phyloP scores from a whole-genome alignment of 2,888 invertebrate species.

The Netelia inedita region DNA sequence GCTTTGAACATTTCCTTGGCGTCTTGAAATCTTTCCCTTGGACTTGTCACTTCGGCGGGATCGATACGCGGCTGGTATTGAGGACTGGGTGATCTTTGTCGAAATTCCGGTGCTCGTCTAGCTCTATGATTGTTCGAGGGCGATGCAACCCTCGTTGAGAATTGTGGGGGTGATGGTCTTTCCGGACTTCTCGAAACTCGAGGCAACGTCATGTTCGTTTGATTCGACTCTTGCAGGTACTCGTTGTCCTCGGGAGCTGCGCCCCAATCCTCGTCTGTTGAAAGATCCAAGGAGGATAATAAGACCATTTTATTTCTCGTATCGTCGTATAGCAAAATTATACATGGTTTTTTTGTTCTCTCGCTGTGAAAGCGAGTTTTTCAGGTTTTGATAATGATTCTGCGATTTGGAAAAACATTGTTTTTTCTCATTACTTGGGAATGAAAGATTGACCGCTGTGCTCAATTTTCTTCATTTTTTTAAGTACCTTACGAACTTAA shows the following conservation, averaged over 20 bases:
- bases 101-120: constrained; percentile 86
- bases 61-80: constrained; percentile 84
- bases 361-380: too few relatives aligned
- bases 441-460: too few relatives aligned
- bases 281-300: constrained; percentile 54
- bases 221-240: constrained; percentile 78
- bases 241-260: constrained; percentile 80
- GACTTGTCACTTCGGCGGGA: constrained; percentile 85
- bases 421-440: too few relatives aligned
- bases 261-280: constrained; percentile 91
- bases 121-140: constrained; percentile 75
- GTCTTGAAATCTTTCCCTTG: constrained; percentile 93
- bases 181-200: constrained; percentile 82
- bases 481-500: too few relatives aligned
- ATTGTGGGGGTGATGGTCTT: constrained; percentile 67
- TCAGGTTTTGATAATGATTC: too few relatives aligned
- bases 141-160: constrained; percentile 75
- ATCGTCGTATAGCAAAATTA: too few relatives aligned
- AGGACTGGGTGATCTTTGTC: constrained; percentile 84
- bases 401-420: too few relatives aligned
- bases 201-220: constrained; percentile 79
- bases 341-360: too few relatives aligned
- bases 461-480: too few relatives aligned
- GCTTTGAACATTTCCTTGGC: constrained; percentile 94
- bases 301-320: too few relatives aligned